Percentiles rank a stretch among this genome's conserved stretches.
Conservation (phyloP, 2,797 vertebrate genomes). For the Ambastaia sidthimunki region DNA sequence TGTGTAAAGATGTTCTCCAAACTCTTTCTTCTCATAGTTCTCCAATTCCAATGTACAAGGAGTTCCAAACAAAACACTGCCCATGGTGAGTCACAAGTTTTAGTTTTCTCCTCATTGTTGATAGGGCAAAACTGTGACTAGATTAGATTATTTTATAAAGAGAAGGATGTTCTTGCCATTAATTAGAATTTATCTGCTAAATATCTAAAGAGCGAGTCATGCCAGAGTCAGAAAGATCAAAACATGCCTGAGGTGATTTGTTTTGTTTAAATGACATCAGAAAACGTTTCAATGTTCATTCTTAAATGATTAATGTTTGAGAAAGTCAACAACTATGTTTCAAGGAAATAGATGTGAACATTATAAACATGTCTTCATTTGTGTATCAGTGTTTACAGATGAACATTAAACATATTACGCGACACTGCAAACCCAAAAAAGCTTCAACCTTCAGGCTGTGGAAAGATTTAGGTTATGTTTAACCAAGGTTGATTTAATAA, state of each 20-base stretch:
- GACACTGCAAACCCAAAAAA: neutral
- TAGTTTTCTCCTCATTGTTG: neutral
- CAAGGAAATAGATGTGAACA: constrained; percentile 10
- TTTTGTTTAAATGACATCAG: neutral
- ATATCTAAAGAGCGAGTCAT: constrained; percentile 16
- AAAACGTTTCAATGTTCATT: neutral
- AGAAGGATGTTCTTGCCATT: neutral
- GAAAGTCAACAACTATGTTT: constrained; percentile 8
- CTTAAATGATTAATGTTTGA: constrained; percentile 12
- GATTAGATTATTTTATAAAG: constrained; percentile 9
- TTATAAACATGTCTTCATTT: constrained; percentile 29
- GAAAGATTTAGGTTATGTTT: constrained; percentile 31
- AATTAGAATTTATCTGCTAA: constrained; percentile 11
- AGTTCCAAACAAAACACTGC: constrained; percentile 28
- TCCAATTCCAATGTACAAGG: constrained; percentile 4
- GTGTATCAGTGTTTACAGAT: constrained; percentile 28
- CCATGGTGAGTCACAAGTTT: constrained; percentile 19
- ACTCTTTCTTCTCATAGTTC: neutral
- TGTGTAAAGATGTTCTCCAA: neutral
- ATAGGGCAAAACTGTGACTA: neutral
- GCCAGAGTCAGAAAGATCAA: constrained; percentile 5
- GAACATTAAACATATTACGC: constrained; percentile 42
- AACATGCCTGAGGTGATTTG: constrained; percentile 16
- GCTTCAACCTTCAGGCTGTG: neutral
- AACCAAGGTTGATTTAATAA: constrained; percentile 25